Evolutionary conservation across 2,797 vertebrate genomes (phyloP), one percentile per base, ranked within the genome.

Genomic region (Lepidocolaptes lacrymiger): DNA sequence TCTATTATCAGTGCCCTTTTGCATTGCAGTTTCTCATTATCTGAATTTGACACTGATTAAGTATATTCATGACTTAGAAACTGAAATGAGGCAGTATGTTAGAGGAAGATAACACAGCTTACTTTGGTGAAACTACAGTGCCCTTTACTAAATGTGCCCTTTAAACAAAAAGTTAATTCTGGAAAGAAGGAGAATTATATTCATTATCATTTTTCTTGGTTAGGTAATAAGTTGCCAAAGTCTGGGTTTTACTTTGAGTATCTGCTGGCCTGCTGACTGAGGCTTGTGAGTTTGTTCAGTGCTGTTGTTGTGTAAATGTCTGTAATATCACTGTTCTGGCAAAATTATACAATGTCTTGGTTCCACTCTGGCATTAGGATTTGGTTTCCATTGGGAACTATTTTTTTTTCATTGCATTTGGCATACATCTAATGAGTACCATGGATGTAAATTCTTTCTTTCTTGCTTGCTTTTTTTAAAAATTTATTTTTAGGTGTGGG

Each of bases 121-220:
- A 68, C 43, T 85, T 61, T 23, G 27, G 12, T 75, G 34, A 88
- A 58, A 61, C 56, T 49, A 34, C 11, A 34, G 15, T 26, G 23
- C 10, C 69, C 46, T 79, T 74, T 89, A 74, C 51, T 72, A 56
- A 64, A 78, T 43, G 49, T 30, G n/a, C 13, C 58, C 84, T 97
- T 93, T 92, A 93, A 96, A 79, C 36, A 92, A 94, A 88, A 95
- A 93, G 39, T 48, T 75, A 76, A 32, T 67, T 86, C 88, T 96
- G 69, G 55, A 83, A 94, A 90, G 88, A 78, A 83, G 51, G 23
- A 73, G 71, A 95, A 58, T 91, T 77, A 88, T 16, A 43, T 85
- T 88, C 46, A 62, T 96, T 88, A 94, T 91, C 17, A 85, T 92
- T 85, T 86, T 94, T 86, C 36, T 92, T 90, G 32, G 69, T 82